phyloP scores from a whole-genome alignment of 2,113 vertebrate genomes.

The Rhodinocichla rosea region DNA sequence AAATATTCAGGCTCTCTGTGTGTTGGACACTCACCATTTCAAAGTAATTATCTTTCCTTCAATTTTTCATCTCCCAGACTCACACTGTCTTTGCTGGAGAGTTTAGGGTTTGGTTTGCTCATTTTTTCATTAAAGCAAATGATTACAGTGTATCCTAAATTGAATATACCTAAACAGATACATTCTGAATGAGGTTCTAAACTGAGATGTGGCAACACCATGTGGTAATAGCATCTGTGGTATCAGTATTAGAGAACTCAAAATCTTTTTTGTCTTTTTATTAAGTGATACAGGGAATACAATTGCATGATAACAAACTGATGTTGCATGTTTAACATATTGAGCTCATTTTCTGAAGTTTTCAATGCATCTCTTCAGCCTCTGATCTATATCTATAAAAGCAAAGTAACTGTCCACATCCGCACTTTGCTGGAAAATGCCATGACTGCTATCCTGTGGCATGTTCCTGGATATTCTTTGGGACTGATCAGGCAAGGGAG shows the following conservation, averaged over 20 bases:
- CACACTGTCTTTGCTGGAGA: background rate
- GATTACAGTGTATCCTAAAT: background rate
- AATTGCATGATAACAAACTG: background rate
- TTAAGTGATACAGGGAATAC: background rate
- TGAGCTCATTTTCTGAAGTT: background rate
- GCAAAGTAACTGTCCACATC: background rate
- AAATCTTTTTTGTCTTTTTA: background rate
- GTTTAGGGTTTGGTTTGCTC: background rate
- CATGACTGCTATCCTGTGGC: background rate
- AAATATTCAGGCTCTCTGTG: background rate
- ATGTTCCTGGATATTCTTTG: background rate
- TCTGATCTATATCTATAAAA: background rate
- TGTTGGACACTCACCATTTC: background rate
- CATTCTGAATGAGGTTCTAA: background rate
- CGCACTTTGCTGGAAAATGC: background rate
- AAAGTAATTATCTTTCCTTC: background rate
- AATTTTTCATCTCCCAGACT: background rate
- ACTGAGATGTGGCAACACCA: background rate
- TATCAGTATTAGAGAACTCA: background rate
- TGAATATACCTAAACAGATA: background rate
- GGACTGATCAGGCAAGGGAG: background rate
- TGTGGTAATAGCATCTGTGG: background rate
- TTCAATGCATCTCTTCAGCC: background rate
- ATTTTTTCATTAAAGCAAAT: background rate
- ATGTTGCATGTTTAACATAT: background rate